Conservation (phyloP, 2,113 vertebrate genomes). For the Platanista minor region DNA sequence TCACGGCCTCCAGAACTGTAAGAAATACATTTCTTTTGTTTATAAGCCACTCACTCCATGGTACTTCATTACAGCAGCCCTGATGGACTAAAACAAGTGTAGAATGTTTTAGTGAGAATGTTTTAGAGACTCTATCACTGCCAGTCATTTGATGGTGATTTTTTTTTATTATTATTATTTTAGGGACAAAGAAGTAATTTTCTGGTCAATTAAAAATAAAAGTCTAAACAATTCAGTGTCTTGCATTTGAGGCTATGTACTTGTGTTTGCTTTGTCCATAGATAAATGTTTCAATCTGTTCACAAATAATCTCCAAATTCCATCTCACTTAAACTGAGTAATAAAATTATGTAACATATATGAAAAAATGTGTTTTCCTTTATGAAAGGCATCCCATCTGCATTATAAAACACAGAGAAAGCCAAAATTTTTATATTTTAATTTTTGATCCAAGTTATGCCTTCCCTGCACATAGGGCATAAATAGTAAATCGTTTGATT, state of each 20-base stretch:
- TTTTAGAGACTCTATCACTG: neutral
- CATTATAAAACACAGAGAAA: neutral
- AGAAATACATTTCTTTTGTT: neutral
- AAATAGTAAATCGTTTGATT: neutral
- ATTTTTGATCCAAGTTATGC: neutral
- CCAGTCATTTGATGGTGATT: neutral
- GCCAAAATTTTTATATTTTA: neutral
- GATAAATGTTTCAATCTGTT: slow-evolving; percentile 50
- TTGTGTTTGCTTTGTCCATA: slow-evolving; percentile 60
- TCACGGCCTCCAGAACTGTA: neutral
- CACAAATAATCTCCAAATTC: slow-evolving; percentile 58
- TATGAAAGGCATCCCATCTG: neutral
- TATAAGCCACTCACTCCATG: neutral
- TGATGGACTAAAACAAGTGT: neutral
- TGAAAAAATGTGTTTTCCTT: slow-evolving; percentile 35
- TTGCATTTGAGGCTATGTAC: slow-evolving; percentile 48
- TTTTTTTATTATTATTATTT: neutral
- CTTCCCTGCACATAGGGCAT: neutral
- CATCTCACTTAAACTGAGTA: slow-evolving; percentile 21
- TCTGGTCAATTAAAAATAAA: slow-evolving; percentile 65
- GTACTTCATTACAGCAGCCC: neutral
- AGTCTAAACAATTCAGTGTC: slow-evolving; percentile 38
- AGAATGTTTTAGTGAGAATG: neutral
- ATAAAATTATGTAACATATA: neutral
- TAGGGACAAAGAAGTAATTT: neutral